Evolutionary conservation across 2,797 vertebrate genomes (phyloP).

Genomic region (Psittacula echo): DNA sequence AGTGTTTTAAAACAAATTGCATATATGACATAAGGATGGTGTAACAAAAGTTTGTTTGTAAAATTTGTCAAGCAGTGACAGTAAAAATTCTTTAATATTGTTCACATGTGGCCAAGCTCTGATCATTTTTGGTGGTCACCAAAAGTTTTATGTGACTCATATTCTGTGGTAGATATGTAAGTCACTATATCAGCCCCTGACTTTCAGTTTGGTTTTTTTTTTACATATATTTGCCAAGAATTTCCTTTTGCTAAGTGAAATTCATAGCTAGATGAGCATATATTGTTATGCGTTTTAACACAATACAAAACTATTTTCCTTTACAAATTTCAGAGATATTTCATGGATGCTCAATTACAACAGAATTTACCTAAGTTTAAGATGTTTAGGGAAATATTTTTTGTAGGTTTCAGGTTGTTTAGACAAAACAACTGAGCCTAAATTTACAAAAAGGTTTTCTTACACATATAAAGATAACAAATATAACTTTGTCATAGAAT

Average conservation of each 20-base stretch:
- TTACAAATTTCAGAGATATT: neutral
- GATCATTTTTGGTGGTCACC: neutral
- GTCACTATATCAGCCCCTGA: neutral
- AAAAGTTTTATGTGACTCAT: neutral
- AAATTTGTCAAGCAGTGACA: neutral
- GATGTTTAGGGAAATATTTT: neutral
- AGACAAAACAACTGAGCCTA: constrained; percentile 42
- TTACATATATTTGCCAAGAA: neutral
- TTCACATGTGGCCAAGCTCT: neutral
- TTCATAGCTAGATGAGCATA: neutral
- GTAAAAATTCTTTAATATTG: neutral
- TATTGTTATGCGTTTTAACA: neutral
- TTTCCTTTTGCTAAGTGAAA: neutral
- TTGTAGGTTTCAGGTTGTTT: neutral
- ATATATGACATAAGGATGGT: neutral
- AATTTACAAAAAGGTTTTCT: constrained; percentile 16
- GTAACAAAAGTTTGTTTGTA: neutral
- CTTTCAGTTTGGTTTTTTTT: neutral
- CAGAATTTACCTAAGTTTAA: neutral
- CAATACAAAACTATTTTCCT: neutral
- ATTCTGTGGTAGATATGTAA: neutral
- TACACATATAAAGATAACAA: neutral
- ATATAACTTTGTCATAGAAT: neutral
- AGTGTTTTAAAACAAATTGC: neutral
- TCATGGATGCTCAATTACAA: neutral